Conservation (phyloP, 2,888 invertebrate species). For the Chirona hameri region DNA sequence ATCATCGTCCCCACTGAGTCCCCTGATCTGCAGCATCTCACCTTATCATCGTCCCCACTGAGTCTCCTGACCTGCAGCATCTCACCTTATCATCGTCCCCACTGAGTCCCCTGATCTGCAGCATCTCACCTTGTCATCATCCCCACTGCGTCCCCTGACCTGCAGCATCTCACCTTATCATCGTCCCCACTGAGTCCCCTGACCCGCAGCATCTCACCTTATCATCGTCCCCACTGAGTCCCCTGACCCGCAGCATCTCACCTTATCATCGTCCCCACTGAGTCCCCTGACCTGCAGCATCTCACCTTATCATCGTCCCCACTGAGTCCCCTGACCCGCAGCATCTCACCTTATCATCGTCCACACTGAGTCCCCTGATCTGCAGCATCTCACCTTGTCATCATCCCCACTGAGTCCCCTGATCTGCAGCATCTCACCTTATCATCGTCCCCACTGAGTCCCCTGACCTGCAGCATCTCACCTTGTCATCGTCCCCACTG, state of each 20-base stretch:
- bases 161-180: not conserved
- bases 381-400: conserved; percentile 37
- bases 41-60: too few relatives aligned
- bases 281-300: conserved; percentile 40
- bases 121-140: conserved; percentile 35
- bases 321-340: too few relatives aligned
- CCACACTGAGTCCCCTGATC: conserved; percentile 37
- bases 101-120: conserved; percentile 40
- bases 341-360: not conserved
- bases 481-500: too few relatives aligned
- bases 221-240: too few relatives aligned
- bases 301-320: conserved; percentile 26
- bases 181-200: conserved; percentile 36
- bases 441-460: conserved; percentile 33
- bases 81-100: not conserved
- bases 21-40: conserved; percentile 40
- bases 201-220: conserved; percentile 39
- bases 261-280: conserved; percentile 3
- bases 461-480: conserved; percentile 40
- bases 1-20: conserved; percentile 33
- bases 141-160: conserved; percentile 27
- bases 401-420: too few relatives aligned
- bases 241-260: not conserved
- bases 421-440: not conserved
- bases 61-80: too few relatives aligned